phyloP scores from a whole-genome alignment of 2,888 invertebrate genomes.

The Cactoblastis cactorum region DNA sequence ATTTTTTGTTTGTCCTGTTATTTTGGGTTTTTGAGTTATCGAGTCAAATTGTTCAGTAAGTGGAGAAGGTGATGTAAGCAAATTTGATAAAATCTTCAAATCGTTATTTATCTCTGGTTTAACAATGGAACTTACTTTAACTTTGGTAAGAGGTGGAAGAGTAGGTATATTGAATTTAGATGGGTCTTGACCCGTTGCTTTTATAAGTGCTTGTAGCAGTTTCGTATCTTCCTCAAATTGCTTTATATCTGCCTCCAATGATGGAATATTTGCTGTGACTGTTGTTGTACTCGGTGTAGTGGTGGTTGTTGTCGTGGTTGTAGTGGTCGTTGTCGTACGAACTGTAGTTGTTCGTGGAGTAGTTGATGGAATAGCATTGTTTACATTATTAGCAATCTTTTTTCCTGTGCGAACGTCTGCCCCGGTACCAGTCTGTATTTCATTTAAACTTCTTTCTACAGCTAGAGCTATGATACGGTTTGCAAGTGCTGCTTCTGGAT shows the following conservation, averaged over 20 bases:
- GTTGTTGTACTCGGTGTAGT: conserved; percentile 50
- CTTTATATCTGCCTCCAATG: conserved; percentile 69
- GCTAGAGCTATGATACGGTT: conserved; percentile 78
- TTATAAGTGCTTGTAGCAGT: conserved; percentile 64
- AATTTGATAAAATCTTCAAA: conserved; percentile 54
- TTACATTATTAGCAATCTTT: conserved; percentile 41
- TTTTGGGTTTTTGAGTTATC: conserved; percentile 32
- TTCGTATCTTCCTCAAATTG: conserved; percentile 74
- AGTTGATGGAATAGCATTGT: conserved; percentile 43
- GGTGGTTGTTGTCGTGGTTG: conserved; percentile 45
- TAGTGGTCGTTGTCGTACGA: conserved; percentile 36
- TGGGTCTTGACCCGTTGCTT: conserved; percentile 71
- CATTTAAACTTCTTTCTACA: conserved; percentile 71
- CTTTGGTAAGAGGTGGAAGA: conserved; percentile 42
- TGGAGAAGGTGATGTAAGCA: conserved; percentile 59
- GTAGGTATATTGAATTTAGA: conserved; percentile 68
- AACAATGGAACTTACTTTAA: conserved; percentile 54
- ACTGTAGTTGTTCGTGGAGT: conserved; percentile 36
- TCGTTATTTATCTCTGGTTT: conserved; percentile 41
- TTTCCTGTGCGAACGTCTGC: conserved; percentile 47
- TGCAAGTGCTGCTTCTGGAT: conserved; percentile 70
- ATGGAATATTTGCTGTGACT: conserved; percentile 42
- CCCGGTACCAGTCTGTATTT: conserved; percentile 53
- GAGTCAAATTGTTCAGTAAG: conserved; percentile 58
- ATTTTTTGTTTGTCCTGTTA: conserved; percentile 28